These are phyloP conservation scores for Synanthedon tipuliformis DNA, from an alignment of 2,888 invertebrate species.

Conservation along the genomic window DNA sequence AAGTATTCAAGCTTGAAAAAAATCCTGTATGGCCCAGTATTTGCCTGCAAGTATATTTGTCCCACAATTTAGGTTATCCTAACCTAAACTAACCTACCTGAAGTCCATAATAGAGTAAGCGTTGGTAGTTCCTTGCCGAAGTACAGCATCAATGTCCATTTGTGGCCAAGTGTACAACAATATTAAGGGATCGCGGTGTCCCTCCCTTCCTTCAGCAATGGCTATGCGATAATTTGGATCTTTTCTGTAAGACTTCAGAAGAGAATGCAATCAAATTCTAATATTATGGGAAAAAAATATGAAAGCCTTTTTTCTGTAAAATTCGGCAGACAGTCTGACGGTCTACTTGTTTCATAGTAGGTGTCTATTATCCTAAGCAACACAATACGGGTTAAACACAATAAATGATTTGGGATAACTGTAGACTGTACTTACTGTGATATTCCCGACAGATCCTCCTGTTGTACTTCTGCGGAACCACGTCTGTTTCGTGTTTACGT, in stretches of 20 bases:
- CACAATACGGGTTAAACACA: too few relatives aligned
- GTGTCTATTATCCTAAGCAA: too few relatives aligned
- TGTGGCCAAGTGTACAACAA: slow-evolving; percentile 87
- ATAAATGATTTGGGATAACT: background rate
- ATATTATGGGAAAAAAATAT: too few relatives aligned
- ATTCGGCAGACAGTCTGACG: too few relatives aligned
- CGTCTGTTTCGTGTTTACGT: slow-evolving; percentile 73
- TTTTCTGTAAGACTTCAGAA: slow-evolving; percentile 42
- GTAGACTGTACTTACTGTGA: slow-evolving; percentile 68
- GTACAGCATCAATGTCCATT: slow-evolving; percentile 78
- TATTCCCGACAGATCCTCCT: slow-evolving; percentile 85
- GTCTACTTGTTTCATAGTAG: too few relatives aligned
- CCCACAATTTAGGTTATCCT: background rate
- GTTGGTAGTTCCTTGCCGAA: slow-evolving; percentile 80
- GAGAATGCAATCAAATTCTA: background rate
- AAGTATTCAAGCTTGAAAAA: too few relatives aligned
- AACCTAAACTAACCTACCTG: slow-evolving; percentile 54
- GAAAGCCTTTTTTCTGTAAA: too few relatives aligned
- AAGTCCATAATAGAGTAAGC: slow-evolving; percentile 81
- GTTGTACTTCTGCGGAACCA: slow-evolving; percentile 79
- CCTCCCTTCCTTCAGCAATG: slow-evolving; percentile 77
- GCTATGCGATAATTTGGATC: slow-evolving; percentile 75
- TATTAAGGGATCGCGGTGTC: slow-evolving; percentile 75
- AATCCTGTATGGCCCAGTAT: too few relatives aligned
- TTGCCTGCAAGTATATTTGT: background rate